These are phyloP conservation scores for Coregonus suidteri DNA, from an alignment of 2,797 vertebrate species.

Conservation along the genomic window DNA sequence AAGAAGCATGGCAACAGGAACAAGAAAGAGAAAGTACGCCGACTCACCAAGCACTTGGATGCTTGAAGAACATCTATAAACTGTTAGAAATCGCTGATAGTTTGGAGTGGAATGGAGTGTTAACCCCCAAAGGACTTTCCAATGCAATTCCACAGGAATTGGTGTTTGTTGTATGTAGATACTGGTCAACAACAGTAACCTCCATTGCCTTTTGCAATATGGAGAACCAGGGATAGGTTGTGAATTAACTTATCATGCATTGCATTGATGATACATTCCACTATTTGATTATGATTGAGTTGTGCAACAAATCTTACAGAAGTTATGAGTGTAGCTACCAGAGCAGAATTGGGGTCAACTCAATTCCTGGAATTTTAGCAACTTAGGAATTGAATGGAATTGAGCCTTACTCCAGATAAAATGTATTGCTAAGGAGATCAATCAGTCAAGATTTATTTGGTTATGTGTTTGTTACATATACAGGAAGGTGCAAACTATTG, in stretches of 20 bases:
- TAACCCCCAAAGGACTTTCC: neutral
- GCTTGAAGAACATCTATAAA: slow-evolving; percentile 69
- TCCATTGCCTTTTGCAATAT: neutral
- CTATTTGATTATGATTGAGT: neutral
- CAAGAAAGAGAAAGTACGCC: slow-evolving; percentile 93
- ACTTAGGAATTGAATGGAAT: too few species aligned
- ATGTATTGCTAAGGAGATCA: neutral
- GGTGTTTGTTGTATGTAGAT: slow-evolving; percentile 8
- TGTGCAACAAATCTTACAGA: slow-evolving; percentile 12
- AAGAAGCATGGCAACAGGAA: slow-evolving; percentile 96
- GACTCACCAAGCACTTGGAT: slow-evolving; percentile 90
- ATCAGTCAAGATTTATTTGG: neutral
- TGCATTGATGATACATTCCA: slow-evolving; percentile 38
- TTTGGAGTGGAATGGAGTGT: slow-evolving; percentile 26
- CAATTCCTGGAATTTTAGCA: too few species aligned
- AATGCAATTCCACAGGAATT: slow-evolving; percentile 47
- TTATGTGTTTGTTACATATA: neutral
- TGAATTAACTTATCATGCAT: neutral
- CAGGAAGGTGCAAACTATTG: neutral
- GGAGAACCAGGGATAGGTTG: neutral
- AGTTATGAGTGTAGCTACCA: slow-evolving; percentile 10
- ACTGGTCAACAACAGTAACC: neutral
- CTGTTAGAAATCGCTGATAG: slow-evolving; percentile 20
- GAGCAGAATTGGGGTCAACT: neutral
- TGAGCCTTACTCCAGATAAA: neutral